Percentiles rank a stretch among this genome's conserved stretches.
phyloP scores from a whole-genome alignment of 53 echinoderm and acorn worm genomes.

The Echinometra lucunter region DNA sequence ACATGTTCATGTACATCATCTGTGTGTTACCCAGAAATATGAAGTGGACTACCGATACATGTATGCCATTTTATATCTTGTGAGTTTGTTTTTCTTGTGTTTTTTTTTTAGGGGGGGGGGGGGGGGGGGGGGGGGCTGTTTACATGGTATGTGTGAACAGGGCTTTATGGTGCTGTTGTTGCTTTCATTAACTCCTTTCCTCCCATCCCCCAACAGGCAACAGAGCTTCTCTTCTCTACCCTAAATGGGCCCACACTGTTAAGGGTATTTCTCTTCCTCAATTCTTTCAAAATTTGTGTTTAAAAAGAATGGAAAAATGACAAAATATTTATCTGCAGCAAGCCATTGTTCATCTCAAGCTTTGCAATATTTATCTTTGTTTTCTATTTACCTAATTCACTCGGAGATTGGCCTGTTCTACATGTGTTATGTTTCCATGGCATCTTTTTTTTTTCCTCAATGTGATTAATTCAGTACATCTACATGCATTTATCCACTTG shows the following conservation, averaged over 20 bases:
- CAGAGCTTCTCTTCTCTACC: slow-evolving; percentile 75
- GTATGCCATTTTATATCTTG: no score
- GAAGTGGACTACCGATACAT: no score
- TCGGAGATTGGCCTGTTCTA: not conserved
- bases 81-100: no score
- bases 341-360: slow-evolving; percentile 6
- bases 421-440: not conserved
- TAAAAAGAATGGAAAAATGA: not conserved
- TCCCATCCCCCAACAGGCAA: slow-evolving; percentile 75
- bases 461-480: not conserved
- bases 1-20: no score
- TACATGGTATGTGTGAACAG: not conserved
- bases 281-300: slow-evolving; percentile 38
- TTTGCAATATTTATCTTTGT: slow-evolving; percentile 52
- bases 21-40: no score
- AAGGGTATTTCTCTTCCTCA: slow-evolving; percentile 75
- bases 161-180: not conserved
- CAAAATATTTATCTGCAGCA: slow-evolving; percentile 22
- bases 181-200: not conserved
- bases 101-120: no score
- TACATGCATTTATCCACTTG: not conserved
- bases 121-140: no score
- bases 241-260: slow-evolving; percentile 76
- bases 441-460: not conserved
- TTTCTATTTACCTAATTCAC: slow-evolving; percentile 5